A percentile compares a stretch with the other conserved stretches of the same genome.
These are phyloP conservation scores for Octodon degus DNA, from an alignment of 2,113 vertebrate genomes.

Conservation along the genomic window DNA sequence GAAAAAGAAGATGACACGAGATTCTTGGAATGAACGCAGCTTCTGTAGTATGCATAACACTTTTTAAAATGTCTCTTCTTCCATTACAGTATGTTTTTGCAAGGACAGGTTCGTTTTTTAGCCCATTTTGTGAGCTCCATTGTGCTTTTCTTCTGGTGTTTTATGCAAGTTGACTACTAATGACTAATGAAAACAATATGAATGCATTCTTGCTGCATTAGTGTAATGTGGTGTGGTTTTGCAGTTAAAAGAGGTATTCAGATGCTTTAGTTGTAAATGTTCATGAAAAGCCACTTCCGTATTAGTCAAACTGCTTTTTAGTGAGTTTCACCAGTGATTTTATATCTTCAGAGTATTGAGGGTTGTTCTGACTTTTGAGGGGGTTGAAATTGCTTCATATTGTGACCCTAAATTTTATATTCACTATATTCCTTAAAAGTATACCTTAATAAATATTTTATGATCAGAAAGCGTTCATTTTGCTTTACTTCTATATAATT, in stretches of 20 bases:
- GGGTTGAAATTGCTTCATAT: slow-evolving; percentile 94
- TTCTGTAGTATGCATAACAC: slow-evolving; percentile 92
- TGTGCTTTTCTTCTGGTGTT: slow-evolving; percentile 90
- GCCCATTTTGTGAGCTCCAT: slow-evolving; percentile 92
- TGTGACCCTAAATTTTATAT: slow-evolving; percentile 99
- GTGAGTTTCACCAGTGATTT: slow-evolving; percentile 92
- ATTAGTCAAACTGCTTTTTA: slow-evolving; percentile 93
- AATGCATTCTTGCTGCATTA: slow-evolving; percentile 94
- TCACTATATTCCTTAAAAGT: slow-evolving; percentile 97
- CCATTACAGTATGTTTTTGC: slow-evolving; percentile 88
- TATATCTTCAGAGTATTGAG: slow-evolving; percentile 89
- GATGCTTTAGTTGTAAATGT: slow-evolving; percentile 89
- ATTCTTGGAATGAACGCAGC: slow-evolving; percentile 85
- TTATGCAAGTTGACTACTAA: slow-evolving; percentile 94
- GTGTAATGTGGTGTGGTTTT: slow-evolving; percentile 96
- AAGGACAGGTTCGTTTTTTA: slow-evolving; percentile 89
- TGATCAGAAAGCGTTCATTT: slow-evolving; percentile 90
- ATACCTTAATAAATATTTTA: slow-evolving; percentile 99
- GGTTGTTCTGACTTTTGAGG: slow-evolving; percentile 91
- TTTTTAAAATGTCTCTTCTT: slow-evolving; percentile 87
- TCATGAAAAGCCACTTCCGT: slow-evolving; percentile 89
- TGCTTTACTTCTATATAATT: slow-evolving; percentile 78
- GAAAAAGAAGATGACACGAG: slow-evolving; percentile 84
- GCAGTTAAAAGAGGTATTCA: slow-evolving; percentile 91
- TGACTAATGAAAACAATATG: slow-evolving; percentile 94